phyloP scores from a whole-genome alignment of 2,888 invertebrate genomes.

The Therioaphis trifolii region DNA sequence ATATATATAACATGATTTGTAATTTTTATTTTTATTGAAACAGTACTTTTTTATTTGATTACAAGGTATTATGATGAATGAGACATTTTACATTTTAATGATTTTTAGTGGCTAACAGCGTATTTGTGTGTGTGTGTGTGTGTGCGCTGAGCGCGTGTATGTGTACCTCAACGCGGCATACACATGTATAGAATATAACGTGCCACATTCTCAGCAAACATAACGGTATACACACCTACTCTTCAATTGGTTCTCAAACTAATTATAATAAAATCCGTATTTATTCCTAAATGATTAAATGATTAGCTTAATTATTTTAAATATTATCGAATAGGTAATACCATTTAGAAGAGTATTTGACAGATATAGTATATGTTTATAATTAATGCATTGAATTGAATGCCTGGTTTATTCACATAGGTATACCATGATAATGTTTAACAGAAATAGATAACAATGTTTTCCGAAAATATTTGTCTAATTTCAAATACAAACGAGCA shows the following conservation, averaged over 20 bases:
- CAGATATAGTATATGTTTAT: background rate
- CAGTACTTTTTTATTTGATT: no score
- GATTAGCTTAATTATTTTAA: background rate
- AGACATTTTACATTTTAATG: conserved; percentile 11
- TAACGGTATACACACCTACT: conserved; percentile 63
- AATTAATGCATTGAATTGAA: background rate
- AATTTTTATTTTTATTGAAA: background rate
- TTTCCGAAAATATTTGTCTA: background rate
- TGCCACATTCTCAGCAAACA: conserved; percentile 61
- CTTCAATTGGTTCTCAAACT: conserved; percentile 61
- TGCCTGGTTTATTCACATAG: background rate
- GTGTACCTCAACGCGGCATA: conserved; percentile 33
- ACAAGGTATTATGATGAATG: conserved; percentile 11
- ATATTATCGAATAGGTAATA: background rate
- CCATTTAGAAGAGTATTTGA: background rate
- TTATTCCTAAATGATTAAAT: background rate
- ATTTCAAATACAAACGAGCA: background rate
- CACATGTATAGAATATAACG: conserved; percentile 56
- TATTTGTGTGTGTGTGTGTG: background rate
- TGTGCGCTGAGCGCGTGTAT: conserved; percentile 4
- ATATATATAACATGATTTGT: no score
- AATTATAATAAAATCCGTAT: conserved; percentile 43
- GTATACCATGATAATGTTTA: background rate
- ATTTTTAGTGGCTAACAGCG: background rate
- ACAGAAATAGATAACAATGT: background rate